Base-by-base conservation (phyloP, 2,888 invertebrate genomes). In the Meandrusa payeni region DNA sequence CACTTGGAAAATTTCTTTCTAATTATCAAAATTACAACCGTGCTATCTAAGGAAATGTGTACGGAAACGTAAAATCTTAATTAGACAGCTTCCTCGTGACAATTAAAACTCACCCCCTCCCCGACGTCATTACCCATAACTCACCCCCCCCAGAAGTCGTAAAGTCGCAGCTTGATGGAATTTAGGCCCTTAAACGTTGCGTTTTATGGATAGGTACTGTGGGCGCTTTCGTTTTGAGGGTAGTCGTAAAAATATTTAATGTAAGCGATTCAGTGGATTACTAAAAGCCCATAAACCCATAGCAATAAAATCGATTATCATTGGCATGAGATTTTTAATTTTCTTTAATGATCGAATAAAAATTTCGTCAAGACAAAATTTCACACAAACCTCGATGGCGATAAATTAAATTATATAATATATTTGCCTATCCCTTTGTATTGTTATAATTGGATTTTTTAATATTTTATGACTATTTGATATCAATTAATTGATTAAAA, bases 131-230 rank as follows among this genome's bases (percentile, higher is more conserved):
- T 13, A 6, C 13, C 20, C 33, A 33, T 34, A 33, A 41, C 33
- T 20, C 26, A 41, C 20, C 41, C 33, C 23, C 23, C 9, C 43
- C 20, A 27, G 17, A 22, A 32, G 36, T 36, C 43, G 36, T 47
- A 40, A 47, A 47, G 43, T 47, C 36, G 37, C 44, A 38, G 33
- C 42, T 47, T 43, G 47, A 42, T 42, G 42, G 47, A 46, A 46
- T 42, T 47, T 39, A 29, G 39, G 32, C 36, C 43, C 47, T 47
- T 41, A 46, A 46, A 38, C 38, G 37, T 34, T 33, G 27, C 27
- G 10, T 34, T 36, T 41, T 41, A 41, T 41, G 24, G 40, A 17
- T 31, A 29, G 29, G 20, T 10, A n/a, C n/a, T n/a, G 11, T 3
- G 6, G 34, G 13, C 19, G 34, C 28, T 41, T 34, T 20, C 28